Percentiles rank a stretch among this genome's conserved stretches.
Evolutionary conservation across 2,888 invertebrate genomes (phyloP).

Genomic region (Tridacna crocea): DNA sequence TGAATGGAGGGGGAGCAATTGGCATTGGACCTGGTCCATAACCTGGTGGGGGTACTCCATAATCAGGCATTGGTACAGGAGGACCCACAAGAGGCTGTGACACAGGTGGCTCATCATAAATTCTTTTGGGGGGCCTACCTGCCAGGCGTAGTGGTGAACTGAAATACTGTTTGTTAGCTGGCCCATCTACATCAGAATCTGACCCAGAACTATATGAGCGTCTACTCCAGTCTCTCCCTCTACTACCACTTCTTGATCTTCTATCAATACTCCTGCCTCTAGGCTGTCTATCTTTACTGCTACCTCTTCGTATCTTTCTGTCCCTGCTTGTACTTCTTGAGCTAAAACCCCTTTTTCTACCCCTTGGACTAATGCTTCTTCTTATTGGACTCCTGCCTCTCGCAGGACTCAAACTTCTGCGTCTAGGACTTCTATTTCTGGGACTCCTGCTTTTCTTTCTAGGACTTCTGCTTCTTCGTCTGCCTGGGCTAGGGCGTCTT

Average conservation of each 20-base stretch:
- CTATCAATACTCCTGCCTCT: slow-evolving; percentile 25
- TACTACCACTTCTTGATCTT: slow-evolving; percentile 36
- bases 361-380: slow-evolving; percentile 48
- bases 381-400: slow-evolving; percentile 42
- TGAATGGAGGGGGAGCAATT: slow-evolving; percentile 32
- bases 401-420: slow-evolving; percentile 31
- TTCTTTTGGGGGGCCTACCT: slow-evolving; percentile 1
- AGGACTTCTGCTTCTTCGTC: slow-evolving; percentile 33
- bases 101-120: slow-evolving; percentile 22
- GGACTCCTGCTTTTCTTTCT: slow-evolving; percentile 29
- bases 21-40: slow-evolving; percentile 31
- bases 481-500: slow-evolving; percentile 27
- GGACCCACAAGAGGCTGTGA: slow-evolving; percentile 10
- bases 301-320: slow-evolving; percentile 50
- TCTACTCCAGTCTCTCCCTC: slow-evolving; percentile 28
- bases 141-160: slow-evolving; percentile 46
- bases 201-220: slow-evolving; percentile 27
- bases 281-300: slow-evolving; percentile 36
- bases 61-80: slow-evolving; percentile 17
- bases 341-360: slow-evolving; percentile 38
- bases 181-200: slow-evolving; percentile 55
- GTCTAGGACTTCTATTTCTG: slow-evolving; percentile 31
- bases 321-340: slow-evolving; percentile 45
- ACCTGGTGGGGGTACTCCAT: slow-evolving; percentile 28
- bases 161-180: slow-evolving; percentile 54